Percentiles rank a stretch among this genome's conserved stretches.
These are phyloP conservation scores for Leptodactylus fuscus DNA, from an alignment of 2,113 vertebrate genomes.

Conservation along the genomic window DNA sequence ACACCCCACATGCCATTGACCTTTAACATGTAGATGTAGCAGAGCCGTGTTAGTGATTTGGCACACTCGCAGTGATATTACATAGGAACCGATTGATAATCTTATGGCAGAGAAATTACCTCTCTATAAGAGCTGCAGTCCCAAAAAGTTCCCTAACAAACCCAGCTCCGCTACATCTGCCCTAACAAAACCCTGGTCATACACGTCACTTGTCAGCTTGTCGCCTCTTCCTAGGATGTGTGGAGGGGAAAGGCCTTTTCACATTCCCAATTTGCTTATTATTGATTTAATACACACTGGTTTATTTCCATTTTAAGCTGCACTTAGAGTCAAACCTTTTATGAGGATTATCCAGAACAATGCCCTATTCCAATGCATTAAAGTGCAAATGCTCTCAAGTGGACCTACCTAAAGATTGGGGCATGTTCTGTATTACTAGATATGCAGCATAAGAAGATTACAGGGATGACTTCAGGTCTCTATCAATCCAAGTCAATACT, in stretches of 20 bases:
- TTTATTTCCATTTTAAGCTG: conserved; percentile 48
- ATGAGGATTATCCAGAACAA: conserved; percentile 46
- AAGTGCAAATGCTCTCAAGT: background rate
- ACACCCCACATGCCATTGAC: background rate
- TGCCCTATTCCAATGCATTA: conserved; percentile 26
- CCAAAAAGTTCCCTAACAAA: background rate
- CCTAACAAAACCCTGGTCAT: background rate
- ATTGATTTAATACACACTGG: conserved; percentile 51
- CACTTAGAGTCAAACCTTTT: conserved; percentile 53
- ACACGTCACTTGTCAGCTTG: background rate
- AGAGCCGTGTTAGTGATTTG: background rate
- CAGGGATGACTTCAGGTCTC: conserved; percentile 28
- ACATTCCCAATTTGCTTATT: conserved; percentile 31
- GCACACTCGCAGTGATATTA: too few species aligned
- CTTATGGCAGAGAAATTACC: too few species aligned
- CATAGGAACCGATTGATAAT: too few species aligned
- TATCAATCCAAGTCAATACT: background rate
- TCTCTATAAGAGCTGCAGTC: too few species aligned
- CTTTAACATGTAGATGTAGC: background rate
- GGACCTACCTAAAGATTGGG: conserved; percentile 30
- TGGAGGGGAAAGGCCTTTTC: background rate
- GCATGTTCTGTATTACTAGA: conserved; percentile 27
- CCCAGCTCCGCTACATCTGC: background rate
- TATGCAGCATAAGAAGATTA: conserved; percentile 48
- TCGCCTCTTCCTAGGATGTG: background rate